Percentiles rank a stretch among this genome's conserved stretches.
These are phyloP conservation scores for Gobio occitaniae DNA, from an alignment of 2,797 vertebrate species.

Conservation along the genomic window DNA sequence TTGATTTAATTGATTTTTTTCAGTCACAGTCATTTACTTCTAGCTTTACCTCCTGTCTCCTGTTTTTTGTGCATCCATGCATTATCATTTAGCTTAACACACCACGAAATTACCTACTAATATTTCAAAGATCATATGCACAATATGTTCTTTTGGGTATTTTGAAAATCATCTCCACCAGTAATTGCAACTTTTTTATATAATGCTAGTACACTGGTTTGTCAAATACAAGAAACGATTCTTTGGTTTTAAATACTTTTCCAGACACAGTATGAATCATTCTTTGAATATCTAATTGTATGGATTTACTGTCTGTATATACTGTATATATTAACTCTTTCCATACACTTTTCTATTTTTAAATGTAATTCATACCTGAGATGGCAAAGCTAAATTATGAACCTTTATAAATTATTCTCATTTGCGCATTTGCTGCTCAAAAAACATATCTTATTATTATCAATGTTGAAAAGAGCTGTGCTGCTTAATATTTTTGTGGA, in stretches of 20 bases:
- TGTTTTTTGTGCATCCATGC: constrained; percentile 4
- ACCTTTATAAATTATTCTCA: neutral
- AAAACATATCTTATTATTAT: neutral
- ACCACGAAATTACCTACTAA: constrained; percentile 25
- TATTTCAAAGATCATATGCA: neutral
- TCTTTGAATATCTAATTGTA: neutral
- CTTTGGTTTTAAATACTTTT: neutral
- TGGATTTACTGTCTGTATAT: neutral
- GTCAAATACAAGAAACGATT: neutral
- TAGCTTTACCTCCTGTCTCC: neutral
- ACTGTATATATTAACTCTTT: neutral
- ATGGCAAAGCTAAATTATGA: neutral
- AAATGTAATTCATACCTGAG: neutral
- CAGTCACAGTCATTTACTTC: constrained; percentile 2
- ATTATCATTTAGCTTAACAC: constrained; percentile 20
- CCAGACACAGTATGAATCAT: neutral
- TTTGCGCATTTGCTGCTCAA: neutral
- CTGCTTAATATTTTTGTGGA: neutral
- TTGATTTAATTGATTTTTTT: constrained; percentile 33
- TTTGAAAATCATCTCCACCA: neutral
- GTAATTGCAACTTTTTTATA: neutral
- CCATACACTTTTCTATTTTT: neutral
- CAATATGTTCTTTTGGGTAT: constrained; percentile 2
- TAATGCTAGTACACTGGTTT: neutral
- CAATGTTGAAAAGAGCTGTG: neutral